These are phyloP conservation scores for Coelopa pilipes DNA, from an alignment of 2,888 invertebrate species.

Conservation along the genomic window DNA sequence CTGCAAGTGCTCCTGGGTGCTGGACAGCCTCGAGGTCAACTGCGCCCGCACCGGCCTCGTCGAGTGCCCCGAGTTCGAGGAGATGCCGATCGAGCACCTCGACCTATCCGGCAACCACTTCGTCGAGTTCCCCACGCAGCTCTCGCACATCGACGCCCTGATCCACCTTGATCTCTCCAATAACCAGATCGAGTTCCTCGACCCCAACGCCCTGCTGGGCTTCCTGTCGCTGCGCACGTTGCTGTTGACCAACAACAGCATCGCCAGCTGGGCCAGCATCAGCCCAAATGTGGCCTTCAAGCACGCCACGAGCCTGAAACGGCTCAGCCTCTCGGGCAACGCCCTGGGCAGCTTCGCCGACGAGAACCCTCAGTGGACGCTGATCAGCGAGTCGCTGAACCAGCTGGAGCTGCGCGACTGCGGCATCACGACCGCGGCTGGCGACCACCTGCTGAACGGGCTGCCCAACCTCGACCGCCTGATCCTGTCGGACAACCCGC, in stretches of 20 bases:
- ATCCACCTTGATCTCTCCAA: conserved; percentile 69
- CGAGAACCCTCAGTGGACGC: conserved; percentile 68
- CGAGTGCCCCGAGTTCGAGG: conserved; percentile 54
- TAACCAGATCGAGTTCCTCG: conserved; percentile 70
- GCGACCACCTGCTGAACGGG: conserved; percentile 64
- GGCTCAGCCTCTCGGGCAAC: conserved; percentile 75
- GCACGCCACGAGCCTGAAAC: conserved; percentile 69
- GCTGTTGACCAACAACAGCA: conserved; percentile 74
- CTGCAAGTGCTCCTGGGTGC: conserved; percentile 61
- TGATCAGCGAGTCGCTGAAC: conserved; percentile 71
- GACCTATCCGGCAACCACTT: conserved; percentile 75
- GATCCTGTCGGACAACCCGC: conserved; percentile 70
- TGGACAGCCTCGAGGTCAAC: conserved; percentile 61
- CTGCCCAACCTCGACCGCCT: conserved; percentile 70
- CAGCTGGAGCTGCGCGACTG: conserved; percentile 73
- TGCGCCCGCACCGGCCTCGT: conserved; percentile 56
- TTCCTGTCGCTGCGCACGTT: conserved; percentile 71
- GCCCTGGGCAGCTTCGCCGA: conserved; percentile 70
- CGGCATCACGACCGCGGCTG: conserved; percentile 70
- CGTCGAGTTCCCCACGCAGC: conserved; percentile 69
- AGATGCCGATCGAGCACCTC: conserved; percentile 70
- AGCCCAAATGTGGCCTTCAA: conserved; percentile 69
- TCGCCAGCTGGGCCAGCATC: conserved; percentile 71
- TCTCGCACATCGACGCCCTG: conserved; percentile 69
- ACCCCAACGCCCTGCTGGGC: conserved; percentile 68